Conservation (phyloP, 1,140 invertebrate species). For the Physella acuta region DNA sequence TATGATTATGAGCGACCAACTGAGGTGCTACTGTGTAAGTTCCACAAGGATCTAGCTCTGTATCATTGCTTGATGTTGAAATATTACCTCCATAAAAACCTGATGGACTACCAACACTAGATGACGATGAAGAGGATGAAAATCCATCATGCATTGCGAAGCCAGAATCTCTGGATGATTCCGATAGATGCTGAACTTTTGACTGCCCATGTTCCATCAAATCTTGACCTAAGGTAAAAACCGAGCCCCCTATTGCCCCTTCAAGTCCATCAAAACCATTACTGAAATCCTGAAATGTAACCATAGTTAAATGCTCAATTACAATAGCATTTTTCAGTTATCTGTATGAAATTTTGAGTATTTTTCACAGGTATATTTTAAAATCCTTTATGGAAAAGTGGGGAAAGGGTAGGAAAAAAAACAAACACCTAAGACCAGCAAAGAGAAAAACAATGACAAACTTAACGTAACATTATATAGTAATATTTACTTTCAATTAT, state of each 20-base stretch:
- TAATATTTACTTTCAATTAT: no score
- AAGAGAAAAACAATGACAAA: no score
- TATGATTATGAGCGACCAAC: slow-evolving; percentile 77
- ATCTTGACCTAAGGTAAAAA: slow-evolving; percentile 32
- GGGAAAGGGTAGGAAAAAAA: no score
- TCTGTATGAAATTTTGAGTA: neutral
- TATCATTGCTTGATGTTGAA: slow-evolving; percentile 46
- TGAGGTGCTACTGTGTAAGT: slow-evolving; percentile 32
- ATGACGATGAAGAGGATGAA: slow-evolving; percentile 16
- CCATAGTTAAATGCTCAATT: neutral
- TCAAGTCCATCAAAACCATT: slow-evolving; percentile 49
- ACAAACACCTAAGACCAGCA: no score
- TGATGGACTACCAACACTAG: slow-evolving; percentile 15
- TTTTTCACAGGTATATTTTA: neutral
- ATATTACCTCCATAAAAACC: slow-evolving; percentile 31
- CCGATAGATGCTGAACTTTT: slow-evolving; percentile 32
- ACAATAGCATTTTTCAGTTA: neutral
- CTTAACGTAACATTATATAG: no score
- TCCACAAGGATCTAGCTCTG: slow-evolving; percentile 38
- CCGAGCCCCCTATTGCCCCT: slow-evolving; percentile 54
- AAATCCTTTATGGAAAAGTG: no score
- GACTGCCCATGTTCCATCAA: neutral
- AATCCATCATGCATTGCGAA: slow-evolving; percentile 19
- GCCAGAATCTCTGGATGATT: slow-evolving; percentile 32
- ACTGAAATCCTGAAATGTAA: slow-evolving; percentile 11